Evolutionary conservation across 2,797 vertebrate species (phyloP), one percentile per base, ranked within the genome.

Genomic region (Enteromius afrohamiltoni): DNA sequence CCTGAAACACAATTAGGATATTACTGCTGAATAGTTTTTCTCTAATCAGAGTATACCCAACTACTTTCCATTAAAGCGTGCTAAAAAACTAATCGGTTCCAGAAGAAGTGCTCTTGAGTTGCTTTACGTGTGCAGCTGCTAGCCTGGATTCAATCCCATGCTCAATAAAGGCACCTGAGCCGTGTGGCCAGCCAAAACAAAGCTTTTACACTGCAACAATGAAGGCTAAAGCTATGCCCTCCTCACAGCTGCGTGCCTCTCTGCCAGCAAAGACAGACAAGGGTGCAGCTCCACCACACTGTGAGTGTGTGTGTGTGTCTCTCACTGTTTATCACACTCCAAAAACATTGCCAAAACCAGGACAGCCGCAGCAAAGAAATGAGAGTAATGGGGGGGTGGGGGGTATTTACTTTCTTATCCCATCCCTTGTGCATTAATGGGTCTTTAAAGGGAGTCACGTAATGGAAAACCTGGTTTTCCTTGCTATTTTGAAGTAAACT

Each of bases 241-340:
- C 34, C 55, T 29, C 77, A 76, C 70, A 69, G 45, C 65, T 71
- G 65, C 4, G 23, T 9, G 53, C 26, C 8, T 67, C 29, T 58
- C 79, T 83, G 64, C 71, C 53, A 74, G 88, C 84, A 86, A 51
- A 51, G 65, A 42, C 47, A 80, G 79, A 88, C 79, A 89, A 88
- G 85, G 86, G 83, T 88, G 83, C 79, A 81, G 83, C 81, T 87
- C 77, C 73, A 76, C 65, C 73, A 86, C 53, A 80, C 23, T 87
- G 84, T 83, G 78, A 84, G 83, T 85, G 85, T 85, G 53, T 37
- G 4, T 75, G 73, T 37, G 29, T 60, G 21, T 64, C 81, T 75
- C 31, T 62, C 87, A 81, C 83, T 84, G 89, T 90, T 92, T 90
- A 92, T 92, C 91, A 91, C 89, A 89, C 81, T 88, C 84, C 83